These are phyloP conservation scores for Panagrolaimus sp. DNA, from an alignment of 1,140 invertebrate genomes.

Conservation along the genomic window DNA sequence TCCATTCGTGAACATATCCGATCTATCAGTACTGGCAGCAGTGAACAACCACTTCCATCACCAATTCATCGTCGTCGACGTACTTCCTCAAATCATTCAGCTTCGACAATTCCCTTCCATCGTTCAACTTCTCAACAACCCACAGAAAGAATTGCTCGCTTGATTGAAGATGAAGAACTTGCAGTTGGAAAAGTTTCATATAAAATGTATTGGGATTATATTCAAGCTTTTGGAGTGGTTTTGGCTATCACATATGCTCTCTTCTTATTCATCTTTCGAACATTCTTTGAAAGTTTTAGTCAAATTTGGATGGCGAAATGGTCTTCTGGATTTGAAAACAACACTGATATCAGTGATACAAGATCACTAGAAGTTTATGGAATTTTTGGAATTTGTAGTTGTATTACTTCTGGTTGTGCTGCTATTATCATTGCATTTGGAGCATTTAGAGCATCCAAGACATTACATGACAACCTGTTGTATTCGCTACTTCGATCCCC, in stretches of 20 bases:
- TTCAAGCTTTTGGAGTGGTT: not conserved
- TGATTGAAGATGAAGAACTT: slow-evolving; percentile 7
- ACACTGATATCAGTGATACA: not conserved
- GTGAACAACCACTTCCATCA: not conserved
- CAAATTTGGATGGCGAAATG: not conserved
- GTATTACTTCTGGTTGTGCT: not conserved
- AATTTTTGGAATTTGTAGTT: not conserved
- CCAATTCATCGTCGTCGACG: not conserved
- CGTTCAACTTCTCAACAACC: not conserved
- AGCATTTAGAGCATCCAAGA: not conserved
- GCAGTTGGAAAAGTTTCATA: not conserved
- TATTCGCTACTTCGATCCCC: not conserved
- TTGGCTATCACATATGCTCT: not conserved
- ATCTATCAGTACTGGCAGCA: not conserved
- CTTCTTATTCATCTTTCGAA: not conserved
- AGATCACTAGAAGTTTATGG: not conserved
- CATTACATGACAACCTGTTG: not conserved
- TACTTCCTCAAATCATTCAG: not conserved
- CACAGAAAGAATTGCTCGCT: not conserved
- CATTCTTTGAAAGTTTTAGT: slow-evolving; percentile 5
- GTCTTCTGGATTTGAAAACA: not conserved
- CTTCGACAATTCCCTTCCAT: not conserved
- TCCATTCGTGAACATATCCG: not conserved
- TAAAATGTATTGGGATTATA: not conserved
- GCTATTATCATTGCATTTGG: not conserved